These are phyloP conservation scores for Oncorhynchus clarkii DNA, from an alignment of 2,113 vertebrate species.

Conservation along the genomic window DNA sequence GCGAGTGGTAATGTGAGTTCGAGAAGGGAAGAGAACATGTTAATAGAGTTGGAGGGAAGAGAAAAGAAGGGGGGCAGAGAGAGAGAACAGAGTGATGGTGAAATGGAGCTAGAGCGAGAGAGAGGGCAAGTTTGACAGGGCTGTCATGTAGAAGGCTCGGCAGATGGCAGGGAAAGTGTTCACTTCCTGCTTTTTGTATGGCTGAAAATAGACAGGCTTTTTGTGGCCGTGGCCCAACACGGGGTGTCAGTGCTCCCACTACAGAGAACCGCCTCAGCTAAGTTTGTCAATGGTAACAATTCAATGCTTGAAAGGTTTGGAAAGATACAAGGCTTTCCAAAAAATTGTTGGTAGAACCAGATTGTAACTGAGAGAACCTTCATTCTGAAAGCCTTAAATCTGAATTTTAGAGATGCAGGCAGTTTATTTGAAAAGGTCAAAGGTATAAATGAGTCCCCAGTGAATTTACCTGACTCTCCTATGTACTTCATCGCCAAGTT, in stretches of 20 bases:
- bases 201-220: conserved; percentile 40
- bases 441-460: too few species aligned
- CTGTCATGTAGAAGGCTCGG: conserved; percentile 32
- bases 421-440: too few species aligned
- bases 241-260: conserved; percentile 17
- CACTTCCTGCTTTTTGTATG: conserved; percentile 60
- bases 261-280: not conserved
- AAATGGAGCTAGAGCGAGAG: not conserved
- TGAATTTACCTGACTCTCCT: too few species aligned
- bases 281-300: not conserved
- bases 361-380: too few species aligned
- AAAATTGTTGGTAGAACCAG: too few species aligned
- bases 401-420: too few species aligned
- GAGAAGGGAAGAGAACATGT: not conserved
- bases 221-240: conserved; percentile 29
- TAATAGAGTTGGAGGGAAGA: not conserved
- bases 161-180: conserved; percentile 37
- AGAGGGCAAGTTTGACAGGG: conserved; percentile 19
- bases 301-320: too few species aligned
- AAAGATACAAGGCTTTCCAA: too few species aligned
- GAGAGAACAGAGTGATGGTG: not conserved
- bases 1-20: not conserved
- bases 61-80: not conserved
- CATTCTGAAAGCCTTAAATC: too few species aligned
- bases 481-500: too few species aligned